Percentiles rank a stretch among this genome's conserved stretches.
Conservation (phyloP, 2,888 invertebrate species). For the Drosophila koepferae region DNA sequence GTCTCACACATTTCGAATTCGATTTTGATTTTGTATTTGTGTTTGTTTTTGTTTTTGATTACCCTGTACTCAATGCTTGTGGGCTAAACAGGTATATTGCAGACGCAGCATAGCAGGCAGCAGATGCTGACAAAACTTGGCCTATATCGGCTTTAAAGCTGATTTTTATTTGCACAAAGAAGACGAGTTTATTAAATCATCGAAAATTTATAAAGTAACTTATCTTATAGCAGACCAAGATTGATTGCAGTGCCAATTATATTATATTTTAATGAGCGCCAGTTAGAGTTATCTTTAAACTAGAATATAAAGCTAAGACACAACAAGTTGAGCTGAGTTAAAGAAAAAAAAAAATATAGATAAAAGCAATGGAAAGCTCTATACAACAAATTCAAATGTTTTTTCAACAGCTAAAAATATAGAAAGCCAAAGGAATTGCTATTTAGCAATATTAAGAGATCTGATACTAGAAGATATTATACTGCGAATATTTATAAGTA, state of each 20-base stretch:
- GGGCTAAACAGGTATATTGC: conserved; percentile 10
- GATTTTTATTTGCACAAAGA: background rate
- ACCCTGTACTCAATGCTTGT: background rate
- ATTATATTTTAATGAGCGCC: background rate
- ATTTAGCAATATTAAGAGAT: too few species aligned
- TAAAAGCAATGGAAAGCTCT: too few species aligned
- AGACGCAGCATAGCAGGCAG: background rate
- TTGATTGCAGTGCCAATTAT: background rate
- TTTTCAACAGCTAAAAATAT: too few species aligned
- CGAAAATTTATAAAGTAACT: background rate
- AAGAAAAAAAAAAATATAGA: too few species aligned
- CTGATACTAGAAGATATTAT: too few species aligned
- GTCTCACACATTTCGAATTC: conserved; percentile 28
- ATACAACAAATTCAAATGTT: too few species aligned
- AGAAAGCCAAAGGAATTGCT: too few species aligned
- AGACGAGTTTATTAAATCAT: background rate
- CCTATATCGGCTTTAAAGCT: background rate
- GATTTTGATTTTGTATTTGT: conserved; percentile 20
- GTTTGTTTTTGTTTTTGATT: conserved; percentile 23
- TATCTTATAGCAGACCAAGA: background rate
- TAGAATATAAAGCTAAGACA: too few species aligned
- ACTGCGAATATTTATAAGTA: too few species aligned
- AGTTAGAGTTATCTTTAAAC: too few species aligned
- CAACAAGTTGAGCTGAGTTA: too few species aligned
- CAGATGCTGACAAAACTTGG: background rate